Percentiles rank a stretch among this genome's conserved stretches.
Evolutionary conservation across 2,888 invertebrate species (phyloP).

Genomic region (Heterodera filipjevi): DNA sequence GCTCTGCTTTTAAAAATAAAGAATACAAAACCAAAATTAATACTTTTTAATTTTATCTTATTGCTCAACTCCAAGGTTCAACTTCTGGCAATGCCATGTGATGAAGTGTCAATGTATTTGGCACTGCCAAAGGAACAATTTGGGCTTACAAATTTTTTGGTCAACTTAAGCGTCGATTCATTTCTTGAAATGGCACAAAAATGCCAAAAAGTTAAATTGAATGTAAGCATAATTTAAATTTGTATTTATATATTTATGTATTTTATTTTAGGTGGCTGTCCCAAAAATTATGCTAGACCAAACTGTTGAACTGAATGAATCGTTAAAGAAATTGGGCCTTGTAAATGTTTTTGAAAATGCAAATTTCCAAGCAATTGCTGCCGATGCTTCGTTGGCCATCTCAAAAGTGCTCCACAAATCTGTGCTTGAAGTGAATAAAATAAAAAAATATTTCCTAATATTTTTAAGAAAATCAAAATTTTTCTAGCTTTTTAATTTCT

Average conservation of each 20-base stretch:
- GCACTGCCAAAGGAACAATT: background rate
- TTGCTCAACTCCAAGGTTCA: background rate
- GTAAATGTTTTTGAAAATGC: constrained; percentile 1
- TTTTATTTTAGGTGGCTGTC: background rate
- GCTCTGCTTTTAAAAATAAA: no score
- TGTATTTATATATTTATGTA: background rate
- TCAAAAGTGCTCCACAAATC: background rate
- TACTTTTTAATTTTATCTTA: background rate
- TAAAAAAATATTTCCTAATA: background rate
- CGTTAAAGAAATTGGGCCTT: background rate
- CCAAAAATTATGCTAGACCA: background rate
- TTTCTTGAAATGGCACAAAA: background rate
- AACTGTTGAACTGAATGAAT: background rate
- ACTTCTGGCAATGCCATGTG: background rate
- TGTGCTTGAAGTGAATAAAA: background rate
- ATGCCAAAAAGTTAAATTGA: constrained; percentile 5
- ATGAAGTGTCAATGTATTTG: background rate
- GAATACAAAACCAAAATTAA: no score
- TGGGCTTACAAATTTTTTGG: background rate
- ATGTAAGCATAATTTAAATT: background rate
- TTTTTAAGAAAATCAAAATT: no score
- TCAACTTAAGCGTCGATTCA: background rate
- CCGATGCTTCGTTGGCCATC: background rate
- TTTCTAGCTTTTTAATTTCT: no score
- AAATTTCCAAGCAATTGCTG: background rate